These are phyloP conservation scores for Chloromyia formosa DNA, from an alignment of 2,888 invertebrate species.

Conservation along the genomic window DNA sequence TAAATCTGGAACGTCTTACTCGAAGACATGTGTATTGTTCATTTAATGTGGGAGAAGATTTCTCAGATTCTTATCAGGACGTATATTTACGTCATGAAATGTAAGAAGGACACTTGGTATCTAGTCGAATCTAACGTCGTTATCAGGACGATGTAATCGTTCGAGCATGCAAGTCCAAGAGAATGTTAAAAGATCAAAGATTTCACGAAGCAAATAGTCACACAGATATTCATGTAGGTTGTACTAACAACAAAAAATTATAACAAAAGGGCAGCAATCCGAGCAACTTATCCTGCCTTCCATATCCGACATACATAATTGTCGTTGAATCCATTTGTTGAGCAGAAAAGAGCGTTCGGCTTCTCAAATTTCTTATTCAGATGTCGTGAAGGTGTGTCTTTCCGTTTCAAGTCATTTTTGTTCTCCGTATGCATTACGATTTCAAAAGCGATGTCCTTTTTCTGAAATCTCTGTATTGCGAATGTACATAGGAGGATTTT, in stretches of 20 bases:
- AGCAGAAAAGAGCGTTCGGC: constrained; percentile 25
- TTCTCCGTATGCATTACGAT: constrained; percentile 4
- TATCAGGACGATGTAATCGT: constrained; percentile 31
- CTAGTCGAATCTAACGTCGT: constrained; percentile 20
- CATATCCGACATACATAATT: constrained; percentile 1
- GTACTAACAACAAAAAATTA: background rate
- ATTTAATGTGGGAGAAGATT: constrained; percentile 14
- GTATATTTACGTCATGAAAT: constrained; percentile 27
- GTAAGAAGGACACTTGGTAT: background rate
- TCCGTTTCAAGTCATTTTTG: constrained; percentile 44
- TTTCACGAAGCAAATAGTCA: constrained; percentile 42
- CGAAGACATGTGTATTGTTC: background rate
- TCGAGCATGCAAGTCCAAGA: constrained; percentile 1
- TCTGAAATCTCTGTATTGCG: background rate
- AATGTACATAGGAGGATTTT: too few relatives aligned
- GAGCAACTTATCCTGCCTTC: constrained; percentile 26
- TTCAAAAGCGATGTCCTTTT: constrained; percentile 41
- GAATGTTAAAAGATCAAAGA: constrained; percentile 35
- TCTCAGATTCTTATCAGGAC: constrained; percentile 10
- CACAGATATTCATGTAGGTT: constrained; percentile 27
- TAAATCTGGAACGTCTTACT: background rate
- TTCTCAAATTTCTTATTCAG: constrained; percentile 43
- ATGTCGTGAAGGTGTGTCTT: constrained; percentile 47
- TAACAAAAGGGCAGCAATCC: constrained; percentile 35
- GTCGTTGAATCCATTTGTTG: constrained; percentile 23